These are phyloP conservation scores for rabbit (Oryctolagus cuniculus) DNA, from an alignment of 2,113 vertebrate species.

Conservation along the genomic window mOryCun1.1 NC_091434.1:121050001-121050500, in stretches of 20 bases:
- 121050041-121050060: background rate
- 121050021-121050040: background rate
- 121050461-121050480: background rate
- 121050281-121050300: background rate
- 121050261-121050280: accelerated
- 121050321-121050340: background rate
- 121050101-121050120: too few relatives aligned
- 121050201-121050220: background rate
- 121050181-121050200: too few relatives aligned
- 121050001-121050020: too few relatives aligned
- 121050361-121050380: background rate
- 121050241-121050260: background rate
- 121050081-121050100: too few relatives aligned
- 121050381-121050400: too few relatives aligned
- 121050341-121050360: background rate
- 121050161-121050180: accelerated
- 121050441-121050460: accelerated
- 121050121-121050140: background rate
- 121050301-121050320: background rate
- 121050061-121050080: background rate
- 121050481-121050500: background rate
- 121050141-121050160: background rate
- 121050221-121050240: background rate
- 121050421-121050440: background rate
- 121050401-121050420: background rate